Base-by-base conservation (phyloP, 2,797 vertebrate species). In the Danio tinwini region DNA sequence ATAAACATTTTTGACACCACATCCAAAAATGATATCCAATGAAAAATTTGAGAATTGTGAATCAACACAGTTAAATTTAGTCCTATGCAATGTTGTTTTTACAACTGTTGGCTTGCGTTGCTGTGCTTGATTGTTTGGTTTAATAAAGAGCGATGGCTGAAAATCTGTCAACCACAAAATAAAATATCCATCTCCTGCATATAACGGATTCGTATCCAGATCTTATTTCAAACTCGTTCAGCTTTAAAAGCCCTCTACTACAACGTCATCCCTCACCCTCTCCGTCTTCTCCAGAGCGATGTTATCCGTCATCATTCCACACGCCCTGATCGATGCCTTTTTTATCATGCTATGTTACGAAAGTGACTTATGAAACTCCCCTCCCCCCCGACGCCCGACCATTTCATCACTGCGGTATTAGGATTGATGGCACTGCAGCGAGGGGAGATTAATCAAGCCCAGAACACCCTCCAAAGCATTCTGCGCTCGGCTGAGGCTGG, bases 341-440 rank as follows among this genome's bases (percentile, higher is more conserved):
- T 91, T 92, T 87, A 91, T 88, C 84, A 86, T 86, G 84, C 88
- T 86, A 84, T 85, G 86, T 88, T 89, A 78, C 88, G 72, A 80
- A 88, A 91, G 85, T 85, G 86, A 88, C 85, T 84, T 78, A 78
- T 77, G 81, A 64, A 61, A 80, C 75, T 68, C 79, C 80, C 76
- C 65, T 85, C 84, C 80, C 78, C 78, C 84, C 87, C 82, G 87
- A 86, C 90, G 86, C 82, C 82, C 86, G 78, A 63, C 88, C 84
- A 88, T 91, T 93, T 91, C 86, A 93, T 93, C 92, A 92, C 85
- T 86, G 85, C 87, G 63, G 58, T 84, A 93, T 91, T 90, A 90
- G 88, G 91, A 93, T 92, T 90, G 92, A 93, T 93, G 91, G 87
- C 65, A 83, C 70, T 84, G 88, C 85, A 84, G 85, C 87, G 88